These are phyloP conservation scores for Anagyrus pseudococci DNA, from an alignment of 2,888 invertebrate species.

Conservation along the genomic window DNA sequence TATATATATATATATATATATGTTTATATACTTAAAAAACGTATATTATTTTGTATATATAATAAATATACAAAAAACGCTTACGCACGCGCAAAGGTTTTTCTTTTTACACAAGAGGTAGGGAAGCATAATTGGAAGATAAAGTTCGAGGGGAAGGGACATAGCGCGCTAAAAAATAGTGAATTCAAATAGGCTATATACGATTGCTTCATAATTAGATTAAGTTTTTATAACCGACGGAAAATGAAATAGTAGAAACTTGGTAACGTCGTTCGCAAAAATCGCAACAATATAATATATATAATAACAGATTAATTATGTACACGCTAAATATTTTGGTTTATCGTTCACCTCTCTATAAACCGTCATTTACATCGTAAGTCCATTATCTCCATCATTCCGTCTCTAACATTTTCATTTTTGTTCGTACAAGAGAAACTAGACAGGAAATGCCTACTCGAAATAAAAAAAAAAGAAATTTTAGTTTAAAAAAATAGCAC, in stretches of 20 bases:
- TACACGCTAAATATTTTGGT: conserved; percentile 52
- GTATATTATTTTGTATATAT: conserved; percentile 27
- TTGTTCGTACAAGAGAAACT: conserved; percentile 28
- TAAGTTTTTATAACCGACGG: conserved; percentile 29
- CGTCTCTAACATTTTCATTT: neutral
- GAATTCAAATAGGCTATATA: conserved; percentile 31
- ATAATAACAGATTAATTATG: conserved; percentile 58
- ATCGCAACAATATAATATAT: conserved; percentile 57
- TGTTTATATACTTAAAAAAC: conserved; percentile 27
- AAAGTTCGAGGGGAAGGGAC: conserved; percentile 12
- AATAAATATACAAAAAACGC: conserved; percentile 38
- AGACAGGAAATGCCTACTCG: conserved; percentile 23
- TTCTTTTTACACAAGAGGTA: conserved; percentile 26
- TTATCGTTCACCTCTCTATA: conserved; percentile 39
- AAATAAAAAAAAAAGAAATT: conserved; percentile 28
- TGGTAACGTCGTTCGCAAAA: conserved; percentile 56
- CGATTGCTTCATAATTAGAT: conserved; percentile 36
- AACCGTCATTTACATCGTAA: conserved; percentile 32
- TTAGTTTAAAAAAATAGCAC: conserved; percentile 24
- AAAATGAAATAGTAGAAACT: conserved; percentile 56
- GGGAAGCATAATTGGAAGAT: conserved; percentile 31
- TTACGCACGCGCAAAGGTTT: conserved; percentile 24
- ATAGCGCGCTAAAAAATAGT: conserved; percentile 33
- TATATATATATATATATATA: conserved; percentile 28
- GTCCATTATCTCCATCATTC: conserved; percentile 22